Evolutionary conservation across 2,888 invertebrate genomes (phyloP).

Genomic region (Dinocampus coccinellae): DNA sequence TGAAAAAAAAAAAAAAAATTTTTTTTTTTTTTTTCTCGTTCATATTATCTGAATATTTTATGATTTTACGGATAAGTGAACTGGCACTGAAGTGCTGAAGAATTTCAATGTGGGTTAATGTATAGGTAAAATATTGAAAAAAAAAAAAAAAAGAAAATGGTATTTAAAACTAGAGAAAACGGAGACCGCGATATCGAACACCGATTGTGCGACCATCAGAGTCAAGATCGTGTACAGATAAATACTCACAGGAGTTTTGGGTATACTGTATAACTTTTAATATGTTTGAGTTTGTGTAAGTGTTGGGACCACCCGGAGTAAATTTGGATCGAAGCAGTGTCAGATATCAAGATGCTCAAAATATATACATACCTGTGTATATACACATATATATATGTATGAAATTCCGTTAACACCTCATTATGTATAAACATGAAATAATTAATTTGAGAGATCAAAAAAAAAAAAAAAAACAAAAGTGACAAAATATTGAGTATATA

Average conservation of each 20-base stretch:
- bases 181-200: neutral
- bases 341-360: conserved; percentile 40
- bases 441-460: neutral
- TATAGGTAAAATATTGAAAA: too few relatives aligned
- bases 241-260: conserved; percentile 7
- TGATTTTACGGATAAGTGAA: neutral
- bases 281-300: neutral
- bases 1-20: too few relatives aligned
- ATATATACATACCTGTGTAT: neutral
- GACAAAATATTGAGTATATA: too few relatives aligned
- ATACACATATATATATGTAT: conserved; percentile 23
- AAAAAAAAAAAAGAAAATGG: neutral
- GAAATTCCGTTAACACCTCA: conserved; percentile 47
- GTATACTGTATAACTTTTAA: conserved; percentile 3
- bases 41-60: too few relatives aligned
- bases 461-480: too few relatives aligned
- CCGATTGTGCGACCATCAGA: neutral
- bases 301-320: conserved; percentile 44
- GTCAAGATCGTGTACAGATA: conserved; percentile 46
- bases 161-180: conserved; percentile 8
- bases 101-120: neutral
- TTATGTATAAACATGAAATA: conserved; percentile 13
- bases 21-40: too few relatives aligned
- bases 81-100: neutral
- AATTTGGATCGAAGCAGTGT: conserved; percentile 44